Evolutionary conservation across 2,797 vertebrate genomes (phyloP).

Genomic region (Mus spretus): DNA sequence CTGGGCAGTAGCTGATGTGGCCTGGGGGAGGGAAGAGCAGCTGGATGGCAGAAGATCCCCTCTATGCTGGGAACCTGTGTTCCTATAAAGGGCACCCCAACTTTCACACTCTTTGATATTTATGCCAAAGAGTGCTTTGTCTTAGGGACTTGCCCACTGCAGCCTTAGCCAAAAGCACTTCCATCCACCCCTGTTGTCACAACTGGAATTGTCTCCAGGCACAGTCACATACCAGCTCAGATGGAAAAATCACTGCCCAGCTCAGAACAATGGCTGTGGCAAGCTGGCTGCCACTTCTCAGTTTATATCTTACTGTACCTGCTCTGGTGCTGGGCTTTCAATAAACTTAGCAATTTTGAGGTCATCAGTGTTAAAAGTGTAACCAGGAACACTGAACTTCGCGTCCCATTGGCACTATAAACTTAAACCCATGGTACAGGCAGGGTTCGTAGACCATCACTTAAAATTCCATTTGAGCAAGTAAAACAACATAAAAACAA

Average conservation of each 20-base stretch:
- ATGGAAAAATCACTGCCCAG: background rate
- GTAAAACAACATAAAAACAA: conserved; percentile 50
- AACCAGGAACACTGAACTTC: background rate
- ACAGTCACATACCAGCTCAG: too few relatives aligned
- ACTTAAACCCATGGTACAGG: background rate
- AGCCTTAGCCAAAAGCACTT: background rate
- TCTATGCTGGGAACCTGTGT: background rate
- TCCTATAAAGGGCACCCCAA: background rate
- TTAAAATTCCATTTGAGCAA: conserved; percentile 61
- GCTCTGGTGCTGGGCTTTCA: conserved; percentile 42
- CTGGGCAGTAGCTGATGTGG: background rate
- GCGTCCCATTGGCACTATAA: background rate
- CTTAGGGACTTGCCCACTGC: background rate
- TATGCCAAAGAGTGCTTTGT: background rate
- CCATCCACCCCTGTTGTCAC: background rate
- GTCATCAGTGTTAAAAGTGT: conserved; percentile 24
- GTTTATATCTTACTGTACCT: background rate
- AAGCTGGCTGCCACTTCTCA: background rate
- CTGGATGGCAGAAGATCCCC: background rate
- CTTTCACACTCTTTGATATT: background rate
- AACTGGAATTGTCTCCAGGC: background rate
- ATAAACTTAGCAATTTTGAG: background rate
- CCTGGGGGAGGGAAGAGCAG: too few relatives aligned
- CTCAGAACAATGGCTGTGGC: background rate
- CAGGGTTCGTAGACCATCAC: background rate